Evolutionary conservation across 2,888 invertebrate genomes (phyloP), one percentile per base, ranked within the genome.

Genomic region (Laspeyria flexula): DNA sequence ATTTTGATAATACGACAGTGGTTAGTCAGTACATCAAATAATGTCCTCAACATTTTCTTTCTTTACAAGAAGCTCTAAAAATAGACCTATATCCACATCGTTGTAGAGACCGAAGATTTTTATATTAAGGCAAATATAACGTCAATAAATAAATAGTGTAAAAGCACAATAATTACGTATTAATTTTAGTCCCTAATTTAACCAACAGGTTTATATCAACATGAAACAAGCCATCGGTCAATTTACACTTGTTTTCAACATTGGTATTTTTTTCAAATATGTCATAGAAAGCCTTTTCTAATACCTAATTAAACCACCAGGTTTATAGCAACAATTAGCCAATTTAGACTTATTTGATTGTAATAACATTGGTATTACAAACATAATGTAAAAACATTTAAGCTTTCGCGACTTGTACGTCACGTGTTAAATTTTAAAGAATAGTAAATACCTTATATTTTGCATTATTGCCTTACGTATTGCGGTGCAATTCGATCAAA

Each of bases 121-220:
- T 77, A 81, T 78, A 80, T 78, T 76, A 77, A 77, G 81, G 80
- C 75, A 80, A 83, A 80, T 82, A 79, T 84, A 86, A 83, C 84
- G 80, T 83, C 82, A 86, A 86, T 87, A 86, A 87, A 86, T 86
- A 85, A 82, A 86, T 86, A 77, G 80, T 85, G 78, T 82, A 84
- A 81, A 84, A 85, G 81, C 79, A 79, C 79, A 79, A 76, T 81
- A 75, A 75, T 79, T 81, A 81, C 76, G 73, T 70, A 74, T 71
- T 60, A 63, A 21, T 69, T 61, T 30, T 42, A 65, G 68, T 31
- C 11, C 29, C 6, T 11, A n/a, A 40, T 48, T 43, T 55, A 18
- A 44, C 43, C 23, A 37, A 44, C 25, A 11, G 15, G 29, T 15
- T 7, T 21, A 21, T n/a, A 50, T 46, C 9, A 34, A 23, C 31